These are phyloP conservation scores for Syrrhaptes paradoxus DNA, from an alignment of 2,113 vertebrate species.

Conservation along the genomic window DNA sequence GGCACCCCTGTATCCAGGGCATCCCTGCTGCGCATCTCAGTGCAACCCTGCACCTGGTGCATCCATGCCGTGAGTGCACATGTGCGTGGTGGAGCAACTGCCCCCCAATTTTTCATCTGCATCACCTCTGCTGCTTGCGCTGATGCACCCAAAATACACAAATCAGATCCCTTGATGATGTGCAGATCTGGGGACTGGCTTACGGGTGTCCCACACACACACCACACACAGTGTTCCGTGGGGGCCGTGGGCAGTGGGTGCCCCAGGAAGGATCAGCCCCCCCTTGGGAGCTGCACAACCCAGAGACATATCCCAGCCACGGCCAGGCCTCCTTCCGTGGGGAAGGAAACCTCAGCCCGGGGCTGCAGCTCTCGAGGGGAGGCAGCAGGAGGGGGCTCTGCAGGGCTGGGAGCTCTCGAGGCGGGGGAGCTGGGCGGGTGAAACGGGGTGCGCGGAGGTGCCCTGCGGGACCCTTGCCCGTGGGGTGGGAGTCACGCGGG, in stretches of 20 bases:
- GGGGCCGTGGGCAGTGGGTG: no score
- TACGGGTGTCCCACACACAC: rapidly evolving
- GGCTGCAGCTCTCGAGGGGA: neutral
- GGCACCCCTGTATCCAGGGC: neutral
- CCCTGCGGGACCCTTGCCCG: no score
- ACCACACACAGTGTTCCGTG: rapidly evolving
- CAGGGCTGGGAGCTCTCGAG: neutral
- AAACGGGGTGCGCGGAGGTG: no score
- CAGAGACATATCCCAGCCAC: neutral
- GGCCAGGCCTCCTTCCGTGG: no score
- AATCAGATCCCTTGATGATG: rapidly evolving
- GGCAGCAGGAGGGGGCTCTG: neutral
- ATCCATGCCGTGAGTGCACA: rapidly evolving
- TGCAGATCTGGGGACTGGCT: neutral
- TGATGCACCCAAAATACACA: neutral
- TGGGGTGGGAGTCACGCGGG: no score
- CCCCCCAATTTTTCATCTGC: neutral
- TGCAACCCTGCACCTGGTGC: neutral
- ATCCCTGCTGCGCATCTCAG: no score
- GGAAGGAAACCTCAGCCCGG: no score
- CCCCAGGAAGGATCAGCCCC: neutral
- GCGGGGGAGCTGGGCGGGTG: neutral
- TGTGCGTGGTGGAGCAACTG: rapidly evolving
- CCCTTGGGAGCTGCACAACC: neutral
- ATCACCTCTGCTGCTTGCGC: neutral